Conservation (phyloP, 2,888 invertebrate species). For the Periphyllus acericola region DNA sequence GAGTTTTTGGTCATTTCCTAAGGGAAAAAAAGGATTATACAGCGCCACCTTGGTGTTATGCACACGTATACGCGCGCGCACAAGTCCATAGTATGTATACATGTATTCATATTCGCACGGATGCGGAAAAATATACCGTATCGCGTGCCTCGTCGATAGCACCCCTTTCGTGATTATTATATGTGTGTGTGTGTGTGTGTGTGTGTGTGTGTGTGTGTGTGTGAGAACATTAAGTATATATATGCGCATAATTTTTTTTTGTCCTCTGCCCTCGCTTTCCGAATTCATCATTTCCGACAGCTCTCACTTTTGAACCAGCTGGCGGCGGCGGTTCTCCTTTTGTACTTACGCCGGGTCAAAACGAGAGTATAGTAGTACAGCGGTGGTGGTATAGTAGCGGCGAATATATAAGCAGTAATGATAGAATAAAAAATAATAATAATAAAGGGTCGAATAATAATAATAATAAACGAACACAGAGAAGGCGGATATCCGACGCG, state of each 20-base stretch:
- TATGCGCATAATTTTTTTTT: background rate
- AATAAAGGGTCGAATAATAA: constrained; percentile 55
- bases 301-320: constrained; percentile 51
- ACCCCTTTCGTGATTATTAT: constrained; percentile 35
- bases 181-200: background rate
- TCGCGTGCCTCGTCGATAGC: constrained; percentile 40
- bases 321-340: constrained; percentile 38
- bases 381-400: background rate
- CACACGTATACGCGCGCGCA: no score
- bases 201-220: background rate
- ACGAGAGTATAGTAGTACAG: background rate
- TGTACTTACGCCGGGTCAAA: constrained; percentile 26
- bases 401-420: constrained; percentile 40
- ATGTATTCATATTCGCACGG: background rate
- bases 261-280: constrained; percentile 34
- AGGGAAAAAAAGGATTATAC: background rate
- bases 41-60: no score
- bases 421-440: constrained; percentile 32
- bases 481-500: constrained; percentile 57
- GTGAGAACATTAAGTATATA: background rate
- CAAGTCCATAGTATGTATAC: background rate
- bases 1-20: background rate
- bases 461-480: constrained; percentile 51
- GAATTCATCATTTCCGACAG: constrained; percentile 60
- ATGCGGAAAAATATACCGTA: constrained; percentile 6